A percentile compares a stretch with the other conserved stretches of the same genome.
Conservation (phyloP, 2,797 vertebrate species). For the Malacoctenus gilli region DNA sequence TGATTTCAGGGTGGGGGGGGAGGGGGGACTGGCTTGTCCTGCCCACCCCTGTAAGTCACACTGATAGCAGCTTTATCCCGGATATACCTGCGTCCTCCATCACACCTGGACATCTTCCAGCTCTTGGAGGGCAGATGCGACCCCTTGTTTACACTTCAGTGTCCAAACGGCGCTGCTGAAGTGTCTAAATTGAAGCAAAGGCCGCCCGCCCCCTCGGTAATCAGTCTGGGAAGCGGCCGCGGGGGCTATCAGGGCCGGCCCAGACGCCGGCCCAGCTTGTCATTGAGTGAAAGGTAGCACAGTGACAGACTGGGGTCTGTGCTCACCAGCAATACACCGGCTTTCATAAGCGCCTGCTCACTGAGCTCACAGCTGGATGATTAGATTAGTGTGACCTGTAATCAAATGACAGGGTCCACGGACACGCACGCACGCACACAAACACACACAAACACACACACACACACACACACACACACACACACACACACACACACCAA, state of each 20-base stretch:
- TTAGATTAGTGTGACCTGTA: slow-evolving; percentile 78
- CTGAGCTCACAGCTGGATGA: slow-evolving; percentile 64
- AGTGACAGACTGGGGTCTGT: slow-evolving; percentile 56
- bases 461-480: slow-evolving; percentile 19
- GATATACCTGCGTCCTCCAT: slow-evolving; percentile 38
- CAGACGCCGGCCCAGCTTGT: slow-evolving; percentile 62
- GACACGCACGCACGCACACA: slow-evolving; percentile 44
- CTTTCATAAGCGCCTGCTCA: slow-evolving; percentile 52
- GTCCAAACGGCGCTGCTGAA: slow-evolving; percentile 12
- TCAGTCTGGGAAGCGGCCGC: slow-evolving; percentile 58
- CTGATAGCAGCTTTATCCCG: slow-evolving; percentile 61
- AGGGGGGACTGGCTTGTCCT: slow-evolving; percentile 25
- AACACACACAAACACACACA: slow-evolving; percentile 28
- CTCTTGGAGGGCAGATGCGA: slow-evolving; percentile 25
- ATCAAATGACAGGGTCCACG: slow-evolving; percentile 72
- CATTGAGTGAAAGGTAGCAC: slow-evolving; percentile 58
- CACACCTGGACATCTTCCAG: slow-evolving; percentile 47
- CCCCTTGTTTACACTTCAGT: slow-evolving; percentile 39
- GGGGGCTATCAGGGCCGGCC: slow-evolving; percentile 51
- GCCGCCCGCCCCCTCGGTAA: slow-evolving; percentile 47
- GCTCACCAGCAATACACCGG: slow-evolving; percentile 33
- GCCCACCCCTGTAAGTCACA: slow-evolving; percentile 52
- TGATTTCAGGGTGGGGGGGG: slow-evolving; percentile 36
- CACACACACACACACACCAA: slow-evolving; percentile 26
- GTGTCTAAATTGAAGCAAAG: slow-evolving; percentile 44